Evolutionary conservation across 2,113 vertebrate genomes (phyloP), one percentile per base, ranked within the genome.

Genomic region (Podocnemis expansa): DNA sequence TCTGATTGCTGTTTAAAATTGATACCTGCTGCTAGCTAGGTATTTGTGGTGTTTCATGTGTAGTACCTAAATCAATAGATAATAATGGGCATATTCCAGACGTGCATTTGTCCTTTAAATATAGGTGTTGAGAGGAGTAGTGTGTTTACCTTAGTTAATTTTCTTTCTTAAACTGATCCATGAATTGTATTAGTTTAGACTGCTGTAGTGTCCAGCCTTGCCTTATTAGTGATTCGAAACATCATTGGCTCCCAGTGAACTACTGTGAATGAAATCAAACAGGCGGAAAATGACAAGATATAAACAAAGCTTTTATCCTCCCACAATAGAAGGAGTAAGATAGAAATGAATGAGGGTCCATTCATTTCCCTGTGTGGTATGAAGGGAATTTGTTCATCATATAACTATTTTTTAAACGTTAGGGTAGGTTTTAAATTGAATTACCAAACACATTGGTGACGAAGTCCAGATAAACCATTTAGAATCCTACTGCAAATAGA

Each of bases 241-340:
- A n/a, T 6, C 45, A 73, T 47, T 93, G 56, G 63, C 47, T 73
- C 38, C 78, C 89, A 17, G 45, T 88, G 76, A 93, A 93, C 63
- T 41, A 81, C 29, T 21, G 22, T 80, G 76, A 73, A 17, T 89
- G 49, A 94, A 96, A 82, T 78, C 91, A 78, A 19, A 87, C 14
- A 54, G 88, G 47, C 10, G 6, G 90, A 73, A 93, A 93, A 80
- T 86, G 51, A 34, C 54, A 92, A 38, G 19, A 41, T 91, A 91
- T 88, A 47, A 87, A 88, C 84, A 94, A 91, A 88, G 73, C 12
- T 56, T 93, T 94, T 75, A 75, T 93, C 78, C 51, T 95, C 21
- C 84, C 80, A 83, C 75, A 89, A 38, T 93, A 7, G 75, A 84
- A 34, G 41, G 75, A 93, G n/a, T 63, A 55, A 92, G 89, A 75